Evolutionary conservation across 64 coral and sea anemone genomes (phyloP).

Genomic region (Montipora sp.): DNA sequence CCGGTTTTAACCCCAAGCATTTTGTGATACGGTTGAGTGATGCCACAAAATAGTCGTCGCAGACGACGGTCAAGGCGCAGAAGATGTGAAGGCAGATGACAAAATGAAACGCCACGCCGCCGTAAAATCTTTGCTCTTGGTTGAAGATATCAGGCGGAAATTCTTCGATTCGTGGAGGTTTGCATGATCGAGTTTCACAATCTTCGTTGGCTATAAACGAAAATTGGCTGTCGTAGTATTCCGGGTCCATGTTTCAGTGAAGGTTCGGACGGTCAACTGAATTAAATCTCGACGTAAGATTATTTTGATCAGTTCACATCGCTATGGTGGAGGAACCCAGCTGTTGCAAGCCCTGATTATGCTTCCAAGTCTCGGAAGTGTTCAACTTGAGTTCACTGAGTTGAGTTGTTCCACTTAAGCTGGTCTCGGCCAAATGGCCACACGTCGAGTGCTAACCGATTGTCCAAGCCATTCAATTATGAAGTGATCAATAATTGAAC

Average conservation of each 20-base stretch:
- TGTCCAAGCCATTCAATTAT: not conserved
- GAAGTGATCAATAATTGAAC: not conserved
- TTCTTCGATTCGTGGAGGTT: conserved; percentile 80
- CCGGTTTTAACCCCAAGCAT: conserved; percentile 84
- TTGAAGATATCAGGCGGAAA: conserved; percentile 92
- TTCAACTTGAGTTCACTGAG: not conserved
- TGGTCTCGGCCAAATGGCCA: not conserved
- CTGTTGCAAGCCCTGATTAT: not conserved
- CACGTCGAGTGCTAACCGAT: not conserved
- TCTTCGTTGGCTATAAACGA: conserved; percentile 32
- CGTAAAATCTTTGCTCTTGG: conserved; percentile 87
- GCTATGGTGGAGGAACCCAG: too few species aligned
- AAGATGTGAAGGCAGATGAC: conserved; percentile 86
- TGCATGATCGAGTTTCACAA: conserved; percentile 66
- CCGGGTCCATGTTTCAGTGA: conserved; percentile 25
- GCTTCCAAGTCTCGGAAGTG: not conserved
- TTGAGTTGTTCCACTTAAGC: not conserved
- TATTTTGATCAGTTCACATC: not conserved
- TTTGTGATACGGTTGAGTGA: conserved; percentile 83
- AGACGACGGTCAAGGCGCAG: conserved; percentile 90
- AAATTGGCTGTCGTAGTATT: not conserved
- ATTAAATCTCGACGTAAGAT: not conserved
- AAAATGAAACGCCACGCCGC: conserved; percentile 74
- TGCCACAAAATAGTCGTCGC: conserved; percentile 91
- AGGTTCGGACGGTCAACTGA: not conserved